phyloP scores from a whole-genome alignment of 2,888 invertebrate species.

The Parapristionchus giblindavisi region DNA sequence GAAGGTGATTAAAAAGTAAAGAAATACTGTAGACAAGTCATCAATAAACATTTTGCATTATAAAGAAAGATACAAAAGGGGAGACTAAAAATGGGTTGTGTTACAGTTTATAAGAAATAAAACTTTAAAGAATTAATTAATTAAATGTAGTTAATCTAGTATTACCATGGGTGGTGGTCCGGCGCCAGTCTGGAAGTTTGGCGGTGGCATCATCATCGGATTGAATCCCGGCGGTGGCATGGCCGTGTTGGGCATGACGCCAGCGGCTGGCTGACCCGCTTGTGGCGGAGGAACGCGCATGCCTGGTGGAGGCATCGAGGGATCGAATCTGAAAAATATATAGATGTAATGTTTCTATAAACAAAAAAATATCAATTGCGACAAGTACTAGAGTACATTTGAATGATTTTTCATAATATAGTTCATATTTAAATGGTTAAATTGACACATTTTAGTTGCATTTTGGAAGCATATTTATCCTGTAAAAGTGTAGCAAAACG shows the following conservation, averaged over 20 bases:
- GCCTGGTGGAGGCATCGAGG: conserved; percentile 16
- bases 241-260: conserved; percentile 24
- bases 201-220: conserved; percentile 33
- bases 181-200: not conserved
- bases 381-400: too few relatives aligned
- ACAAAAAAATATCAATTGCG: too few relatives aligned
- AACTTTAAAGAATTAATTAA: too few relatives aligned
- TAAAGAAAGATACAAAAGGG: not conserved
- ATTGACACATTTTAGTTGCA: too few relatives aligned
- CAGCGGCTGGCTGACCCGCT: not conserved
- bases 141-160: too few relatives aligned
- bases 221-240: conserved; percentile 37
- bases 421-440: too few relatives aligned
- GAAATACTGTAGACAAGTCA: not conserved
- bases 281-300: conserved; percentile 7
- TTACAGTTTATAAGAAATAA: too few relatives aligned
- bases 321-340: conserved; percentile 18
- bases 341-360: not conserved
- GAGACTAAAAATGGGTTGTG: too few relatives aligned
- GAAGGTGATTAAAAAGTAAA: not conserved
- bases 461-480: too few relatives aligned
- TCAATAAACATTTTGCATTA: not conserved
- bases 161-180: conserved; percentile 20
- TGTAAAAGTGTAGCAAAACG: too few relatives aligned
- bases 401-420: too few relatives aligned